These are phyloP conservation scores for Meriones psammophilus DNA, from an alignment of 2,797 vertebrate genomes.

Conservation along the genomic window DNA sequence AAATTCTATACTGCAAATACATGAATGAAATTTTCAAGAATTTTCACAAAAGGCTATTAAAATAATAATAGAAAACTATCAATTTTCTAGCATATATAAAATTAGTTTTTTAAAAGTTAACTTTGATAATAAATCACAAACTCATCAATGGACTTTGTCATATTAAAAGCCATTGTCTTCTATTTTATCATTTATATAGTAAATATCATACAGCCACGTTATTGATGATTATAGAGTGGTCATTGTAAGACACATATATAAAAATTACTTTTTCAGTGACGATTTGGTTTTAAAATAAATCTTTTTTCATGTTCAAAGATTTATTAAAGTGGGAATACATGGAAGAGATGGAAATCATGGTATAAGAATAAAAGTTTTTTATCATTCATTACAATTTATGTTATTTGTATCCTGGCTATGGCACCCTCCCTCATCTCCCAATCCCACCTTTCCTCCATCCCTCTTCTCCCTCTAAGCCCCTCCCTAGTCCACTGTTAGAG, in stretches of 20 bases:
- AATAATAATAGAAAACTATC: too few species aligned
- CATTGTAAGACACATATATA: not conserved
- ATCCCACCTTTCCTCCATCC: too few species aligned
- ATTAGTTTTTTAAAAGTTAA: conserved; percentile 6
- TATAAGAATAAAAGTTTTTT: too few species aligned
- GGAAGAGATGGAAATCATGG: too few species aligned
- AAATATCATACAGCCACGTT: not conserved
- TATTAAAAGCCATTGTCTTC: not conserved
- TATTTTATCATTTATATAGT: not conserved
- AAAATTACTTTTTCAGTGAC: not conserved
- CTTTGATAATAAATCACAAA: not conserved
- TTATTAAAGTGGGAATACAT: too few species aligned
- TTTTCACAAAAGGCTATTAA: not conserved
- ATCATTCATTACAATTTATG: too few species aligned
- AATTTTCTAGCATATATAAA: not conserved
- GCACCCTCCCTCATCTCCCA: too few species aligned
- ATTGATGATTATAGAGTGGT: not conserved
- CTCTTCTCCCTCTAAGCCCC: too few species aligned
- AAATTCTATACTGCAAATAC: not conserved
- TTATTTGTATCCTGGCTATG: too few species aligned
- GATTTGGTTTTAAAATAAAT: not conserved
- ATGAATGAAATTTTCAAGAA: not conserved
- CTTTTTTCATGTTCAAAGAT: too few species aligned
- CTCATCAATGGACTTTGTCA: not conserved
- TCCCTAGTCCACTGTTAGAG: too few species aligned